phyloP scores from a whole-genome alignment of 1,140 invertebrate species.

The Drosophila orosa region DNA sequence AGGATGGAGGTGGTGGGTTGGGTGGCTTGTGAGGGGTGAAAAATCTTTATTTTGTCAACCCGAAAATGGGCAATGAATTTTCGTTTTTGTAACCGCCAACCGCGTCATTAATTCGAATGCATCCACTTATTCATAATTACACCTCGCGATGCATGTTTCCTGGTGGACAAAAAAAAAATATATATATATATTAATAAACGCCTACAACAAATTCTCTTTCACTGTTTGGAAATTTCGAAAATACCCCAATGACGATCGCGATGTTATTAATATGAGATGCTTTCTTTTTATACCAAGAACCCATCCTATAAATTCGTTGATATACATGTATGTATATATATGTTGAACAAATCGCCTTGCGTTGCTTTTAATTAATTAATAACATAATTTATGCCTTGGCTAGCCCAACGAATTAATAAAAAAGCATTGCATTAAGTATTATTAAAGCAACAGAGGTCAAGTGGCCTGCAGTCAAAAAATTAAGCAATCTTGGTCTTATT shows the following conservation, averaged over 20 bases:
- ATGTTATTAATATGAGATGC: slow-evolving; percentile 25
- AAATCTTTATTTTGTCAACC: slow-evolving; percentile 44
- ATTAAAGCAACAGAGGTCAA: slow-evolving; percentile 41
- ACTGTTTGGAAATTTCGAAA: slow-evolving; percentile 39
- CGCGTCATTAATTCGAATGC: slow-evolving; percentile 47
- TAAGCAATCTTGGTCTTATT: slow-evolving; percentile 25
- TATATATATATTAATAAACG: slow-evolving; percentile 39
- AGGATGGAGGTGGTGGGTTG: neutral
- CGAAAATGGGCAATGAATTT: slow-evolving; percentile 41
- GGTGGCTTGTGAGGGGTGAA: neutral
- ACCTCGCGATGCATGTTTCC: slow-evolving; percentile 35
- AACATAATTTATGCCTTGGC: slow-evolving; percentile 42
- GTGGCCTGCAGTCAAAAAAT: slow-evolving; percentile 40
- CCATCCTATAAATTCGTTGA: slow-evolving; percentile 25
- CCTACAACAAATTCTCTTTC: slow-evolving; percentile 36
- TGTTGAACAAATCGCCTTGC: slow-evolving; percentile 55
- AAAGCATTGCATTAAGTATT: slow-evolving; percentile 45
- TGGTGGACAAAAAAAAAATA: slow-evolving; percentile 25
- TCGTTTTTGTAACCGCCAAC: slow-evolving; percentile 28
- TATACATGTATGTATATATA: slow-evolving; percentile 4
- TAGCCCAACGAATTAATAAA: slow-evolving; percentile 59
- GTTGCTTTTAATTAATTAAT: slow-evolving; percentile 63
- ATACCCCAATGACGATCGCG: slow-evolving; percentile 42
- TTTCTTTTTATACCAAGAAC: slow-evolving; percentile 26
- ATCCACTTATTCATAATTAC: slow-evolving; percentile 66